These are phyloP conservation scores for Ichneumoninae sp. DNA, from an alignment of 2,888 invertebrate genomes.

Conservation along the genomic window DNA sequence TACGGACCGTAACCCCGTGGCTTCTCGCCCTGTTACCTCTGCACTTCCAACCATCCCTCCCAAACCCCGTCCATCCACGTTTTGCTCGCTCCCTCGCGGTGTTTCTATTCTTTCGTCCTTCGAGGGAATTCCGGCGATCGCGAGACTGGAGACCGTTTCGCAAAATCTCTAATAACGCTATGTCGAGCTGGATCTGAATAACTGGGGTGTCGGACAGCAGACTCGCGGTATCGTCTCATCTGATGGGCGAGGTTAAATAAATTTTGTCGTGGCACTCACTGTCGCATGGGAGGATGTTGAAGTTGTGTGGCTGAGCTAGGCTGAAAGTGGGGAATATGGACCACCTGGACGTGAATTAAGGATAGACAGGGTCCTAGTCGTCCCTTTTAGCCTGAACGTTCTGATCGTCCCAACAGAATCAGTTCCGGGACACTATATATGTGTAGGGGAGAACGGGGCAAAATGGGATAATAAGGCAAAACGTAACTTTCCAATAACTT, in stretches of 20 bases:
- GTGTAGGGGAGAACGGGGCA: no score
- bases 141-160: slow-evolving; percentile 34
- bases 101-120: slow-evolving; percentile 3
- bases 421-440: no score
- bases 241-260: slow-evolving; percentile 17
- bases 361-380: no score
- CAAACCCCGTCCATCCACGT: slow-evolving; percentile 1
- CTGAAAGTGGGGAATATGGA: no score
- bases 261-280: slow-evolving; percentile 35
- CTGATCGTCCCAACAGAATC: no score
- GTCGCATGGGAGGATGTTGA: neutral
- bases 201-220: neutral
- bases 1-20: slow-evolving; percentile 70
- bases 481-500: no score
- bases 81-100: neutral
- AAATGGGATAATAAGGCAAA: no score
- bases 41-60: slow-evolving; percentile 45
- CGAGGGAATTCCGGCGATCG: slow-evolving; percentile 52
- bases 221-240: neutral
- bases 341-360: no score
- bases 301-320: no score
- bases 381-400: no score
- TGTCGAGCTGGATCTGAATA: slow-evolving; percentile 43
- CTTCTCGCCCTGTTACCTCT: slow-evolving; percentile 66
- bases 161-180: slow-evolving; percentile 53